Evolutionary conservation across 1,140 invertebrate genomes (phyloP), one percentile per base, ranked within the genome.

Genomic region (Choristoneura fumiferana): DNA sequence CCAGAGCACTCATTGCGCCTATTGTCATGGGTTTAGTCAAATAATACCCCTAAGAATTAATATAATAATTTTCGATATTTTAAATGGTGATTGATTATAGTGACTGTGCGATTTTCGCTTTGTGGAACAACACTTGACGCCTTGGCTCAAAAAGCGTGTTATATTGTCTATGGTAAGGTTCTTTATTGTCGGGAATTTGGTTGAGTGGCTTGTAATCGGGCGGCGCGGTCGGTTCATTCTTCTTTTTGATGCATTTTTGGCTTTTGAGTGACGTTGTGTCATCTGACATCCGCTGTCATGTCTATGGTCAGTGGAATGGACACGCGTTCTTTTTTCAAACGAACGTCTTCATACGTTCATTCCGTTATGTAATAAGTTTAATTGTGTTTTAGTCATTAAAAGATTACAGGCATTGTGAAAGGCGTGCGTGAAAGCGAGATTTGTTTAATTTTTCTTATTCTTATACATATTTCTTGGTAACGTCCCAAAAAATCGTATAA

Each of bases 61-160:
- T 85, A 84, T 84, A 84, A 84, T 87, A 80, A 83, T 83, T 81
- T 80, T 79, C 57, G 73, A 77, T 80, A 78, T 83, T 83, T 84
- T 80, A 78, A 62, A 85, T 80, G 81, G 78, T 87, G 84, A 87
- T 87, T 87, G 84, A 87, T 87, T 85, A 77, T 77, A 57, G 63
- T 87, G 84, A 87, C 75, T 63, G 45, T 40, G 80, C 79, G 62
- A 63, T 81, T 71, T 76, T 67, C 43, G 57, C 54, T 61, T 57
- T 61, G 59, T 65, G 53, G 65, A 40, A 54, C 35, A 43, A 57
- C 45, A 60, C 45, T 54, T 60, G 36, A 17, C 54, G 57, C 37
- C 35, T 38, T 56, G 52, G 58, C 58, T 71, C 57, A 57, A 64
- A 63, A 61, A 58, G 59, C 54, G 63, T 58, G 57, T 37, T 63